Evolutionary conservation across 1,140 invertebrate genomes (phyloP), one percentile per base, ranked within the genome.

Genomic region (Acromyrmex charruanus): DNA sequence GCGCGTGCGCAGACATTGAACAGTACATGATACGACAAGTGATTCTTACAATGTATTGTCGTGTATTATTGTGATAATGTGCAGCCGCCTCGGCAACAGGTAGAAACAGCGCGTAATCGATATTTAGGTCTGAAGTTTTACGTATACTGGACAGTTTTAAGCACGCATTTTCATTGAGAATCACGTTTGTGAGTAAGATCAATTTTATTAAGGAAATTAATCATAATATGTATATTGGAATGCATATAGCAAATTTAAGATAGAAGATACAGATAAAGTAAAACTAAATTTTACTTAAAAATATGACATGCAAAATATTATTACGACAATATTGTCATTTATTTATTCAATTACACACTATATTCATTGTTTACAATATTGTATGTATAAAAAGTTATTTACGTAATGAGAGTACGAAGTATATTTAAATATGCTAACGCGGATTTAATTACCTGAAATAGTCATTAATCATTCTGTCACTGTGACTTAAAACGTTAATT

Each of bases 361-460:
- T 82, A 28, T 82, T 39, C 0, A 4, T 7, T 71, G 5, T 25
- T 69, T 44, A 71, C 49, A 25, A 39, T 81, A 55, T 49, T 28
- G 44, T 44, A 65, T 14, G 10, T 58, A 61, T 59, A 74, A 31
- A 82, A 49, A n/a, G 14, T 72, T 74, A 61, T 61, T 49, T 35
- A 84, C 3, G 6, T 74, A 28, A 84, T 74, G 18, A 84, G 55
- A 0, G 80, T 84, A 61, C 77, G 74, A 16, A 89, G 39, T 18
- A 90, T 58, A 1, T 90, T 90, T 53, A 90, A 68, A 51, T 90
- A 90, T 0, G 86, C 28, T 44, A 88, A 65, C 10, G 89, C 51
- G 14, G 91, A 86, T 85, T 89, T 93, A 9, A 94, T 82, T 25
- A 92, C 87, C 93, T 93, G 68, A 18, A 90, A 90, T 35, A 49